Evolutionary conservation across 2,888 invertebrate genomes (phyloP), one percentile per base, ranked within the genome.

Genomic region (Melanostoma scalare): DNA sequence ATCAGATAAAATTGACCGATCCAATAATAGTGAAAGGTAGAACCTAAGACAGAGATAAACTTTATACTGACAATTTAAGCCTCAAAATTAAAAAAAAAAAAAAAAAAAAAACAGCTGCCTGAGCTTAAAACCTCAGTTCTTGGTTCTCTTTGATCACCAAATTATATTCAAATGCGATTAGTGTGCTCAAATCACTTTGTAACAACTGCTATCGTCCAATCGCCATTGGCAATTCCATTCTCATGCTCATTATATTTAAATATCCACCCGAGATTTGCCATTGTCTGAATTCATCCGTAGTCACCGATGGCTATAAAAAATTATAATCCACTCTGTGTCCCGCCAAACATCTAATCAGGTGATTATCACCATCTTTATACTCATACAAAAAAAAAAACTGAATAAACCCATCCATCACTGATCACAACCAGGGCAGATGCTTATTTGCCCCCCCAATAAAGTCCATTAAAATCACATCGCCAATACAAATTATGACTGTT

Each of bases 401-500:
- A 68, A 44, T n/a, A 50, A 36, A 8, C 20, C 3, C 20, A 44
- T 42, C 55, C 48, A 67, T 42, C 48, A 42, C 31, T 48, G 36
- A 61, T 48, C 44, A 35, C 9, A 46, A 55, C 30, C 36, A 52
- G n/a, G 36, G 55, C 76, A 77, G 81, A 67, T 72, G 72, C n/a
- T 35, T 52, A 3, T 9, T 2, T 33, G 36, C 6, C 10, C 35
- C 31, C 36, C 40, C 5, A 52, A 48, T 46, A 33, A 65, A 33
- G 50, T 42, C 73, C 77, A 82, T 82, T 69, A 68, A 68, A 72
- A 72, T 63, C 63, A 67, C 67, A 81, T 77, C 50, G 73, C 61
- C 44, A 44, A 48, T 46, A 38, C 65, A 69, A 74, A 63, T 84
- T 69, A 78, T 74, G 55, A 73, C 56, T 63, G 4, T 20, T 20